Evolutionary conservation across 92 coral and sea anemone species (phyloP).

Genomic region (Umimayanthus kanabou): DNA sequence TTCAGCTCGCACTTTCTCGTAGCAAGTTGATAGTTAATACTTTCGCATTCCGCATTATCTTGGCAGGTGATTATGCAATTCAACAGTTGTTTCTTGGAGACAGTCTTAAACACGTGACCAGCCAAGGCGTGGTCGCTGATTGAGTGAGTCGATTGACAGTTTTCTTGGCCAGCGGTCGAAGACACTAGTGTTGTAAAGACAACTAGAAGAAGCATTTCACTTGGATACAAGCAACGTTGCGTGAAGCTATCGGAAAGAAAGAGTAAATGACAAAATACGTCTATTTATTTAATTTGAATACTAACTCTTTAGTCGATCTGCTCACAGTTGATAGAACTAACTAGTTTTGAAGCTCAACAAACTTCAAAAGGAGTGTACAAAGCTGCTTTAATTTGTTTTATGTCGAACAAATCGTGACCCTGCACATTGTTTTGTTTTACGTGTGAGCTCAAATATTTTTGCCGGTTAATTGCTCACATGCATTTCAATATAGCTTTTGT

Average conservation of each 20-base stretch:
- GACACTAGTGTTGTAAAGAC: background rate
- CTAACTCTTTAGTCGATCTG: background rate
- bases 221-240: background rate
- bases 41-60: conserved; percentile 30
- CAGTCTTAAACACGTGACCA: conserved; percentile 48
- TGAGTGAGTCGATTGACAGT: conserved; percentile 28
- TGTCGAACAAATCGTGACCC: too few relatives aligned
- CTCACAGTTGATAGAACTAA: too few relatives aligned
- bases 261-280: too few relatives aligned
- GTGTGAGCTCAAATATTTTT: too few relatives aligned
- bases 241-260: background rate
- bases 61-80: conserved; percentile 40
- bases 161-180: conserved; percentile 25
- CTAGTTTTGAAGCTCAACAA: too few relatives aligned
- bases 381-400: too few relatives aligned
- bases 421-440: too few relatives aligned
- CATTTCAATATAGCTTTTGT: too few relatives aligned
- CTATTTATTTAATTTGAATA: too few relatives aligned
- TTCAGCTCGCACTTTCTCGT: conserved; percentile 33
- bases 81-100: conserved; percentile 10
- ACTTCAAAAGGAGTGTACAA: too few relatives aligned
- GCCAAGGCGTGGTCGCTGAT: conserved; percentile 33
- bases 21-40: conserved; percentile 28
- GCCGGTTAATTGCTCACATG: too few relatives aligned
- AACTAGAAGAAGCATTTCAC: background rate